These are phyloP conservation scores for Adelphocoris suturalis DNA, from an alignment of 2,888 invertebrate species.

Conservation along the genomic window DNA sequence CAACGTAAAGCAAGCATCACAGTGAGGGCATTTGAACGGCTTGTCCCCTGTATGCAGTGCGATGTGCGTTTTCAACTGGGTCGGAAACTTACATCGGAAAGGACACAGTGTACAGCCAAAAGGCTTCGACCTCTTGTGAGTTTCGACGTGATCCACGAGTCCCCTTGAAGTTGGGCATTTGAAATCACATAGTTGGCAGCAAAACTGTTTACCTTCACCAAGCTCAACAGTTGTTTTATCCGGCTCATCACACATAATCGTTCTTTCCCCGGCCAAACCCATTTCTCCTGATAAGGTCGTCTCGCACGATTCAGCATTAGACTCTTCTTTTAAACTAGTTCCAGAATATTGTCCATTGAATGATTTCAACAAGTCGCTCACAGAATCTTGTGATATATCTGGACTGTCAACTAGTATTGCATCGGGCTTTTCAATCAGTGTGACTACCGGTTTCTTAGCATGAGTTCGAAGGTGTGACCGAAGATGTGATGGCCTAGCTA, in stretches of 20 bases:
- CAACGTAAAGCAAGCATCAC: constrained; percentile 57
- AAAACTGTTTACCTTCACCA: constrained; percentile 41
- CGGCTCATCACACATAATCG: not conserved
- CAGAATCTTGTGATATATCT: constrained; percentile 14
- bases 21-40: constrained; percentile 57
- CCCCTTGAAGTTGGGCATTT: constrained; percentile 49
- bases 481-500: not conserved
- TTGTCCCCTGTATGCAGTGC: constrained; percentile 61
- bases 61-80: constrained; percentile 48
- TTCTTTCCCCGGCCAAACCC: not conserved
- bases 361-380: not conserved
- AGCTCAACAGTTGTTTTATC: not conserved
- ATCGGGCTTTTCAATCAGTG: not conserved
- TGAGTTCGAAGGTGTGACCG: constrained; percentile 13
- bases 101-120: constrained; percentile 52
- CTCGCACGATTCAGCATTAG: not conserved
- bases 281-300: not conserved
- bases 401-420: constrained; percentile 10
- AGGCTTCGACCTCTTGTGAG: constrained; percentile 50
- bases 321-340: not conserved
- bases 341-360: not conserved
- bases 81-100: constrained; percentile 42
- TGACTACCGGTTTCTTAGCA: not conserved
- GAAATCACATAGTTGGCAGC: constrained; percentile 61
- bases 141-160: constrained; percentile 45